phyloP scores from a whole-genome alignment of 1,140 invertebrate genomes.

The Onthophagus taurus region DNA sequence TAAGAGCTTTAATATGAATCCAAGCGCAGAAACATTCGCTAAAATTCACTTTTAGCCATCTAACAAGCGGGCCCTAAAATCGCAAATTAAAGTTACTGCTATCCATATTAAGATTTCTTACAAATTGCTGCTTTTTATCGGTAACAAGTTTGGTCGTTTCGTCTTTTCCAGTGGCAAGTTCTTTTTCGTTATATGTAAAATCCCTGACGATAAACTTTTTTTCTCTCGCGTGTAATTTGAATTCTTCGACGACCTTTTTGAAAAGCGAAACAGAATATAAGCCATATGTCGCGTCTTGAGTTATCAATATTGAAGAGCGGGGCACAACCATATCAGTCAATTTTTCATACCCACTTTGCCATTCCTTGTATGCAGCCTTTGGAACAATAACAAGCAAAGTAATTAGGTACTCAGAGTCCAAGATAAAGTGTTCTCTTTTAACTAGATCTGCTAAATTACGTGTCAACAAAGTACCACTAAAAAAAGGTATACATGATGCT shows the following conservation, averaged over 20 bases:
- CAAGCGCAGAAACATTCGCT: conserved; percentile 98
- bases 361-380: conserved; percentile 81
- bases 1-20: conserved; percentile 96
- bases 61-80: conserved; percentile 78
- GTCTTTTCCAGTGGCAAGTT: conserved; percentile 91
- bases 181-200: conserved; percentile 96
- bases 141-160: conserved; percentile 95
- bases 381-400: conserved; percentile 96
- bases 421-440: conserved; percentile 97
- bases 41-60: conserved; percentile 99
- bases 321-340: conserved; percentile 97
- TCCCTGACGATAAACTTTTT: conserved; percentile 97
- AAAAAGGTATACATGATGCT: conserved; percentile 28
- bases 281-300: conserved; percentile 87
- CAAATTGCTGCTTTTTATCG: conserved; percentile 98
- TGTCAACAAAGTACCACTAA: conserved; percentile 90
- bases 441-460: conserved; percentile 94
- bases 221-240: conserved; percentile 92
- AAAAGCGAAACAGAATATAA: conserved; percentile 97
- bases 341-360: conserved; percentile 88
- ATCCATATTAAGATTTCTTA: conserved; percentile 41
- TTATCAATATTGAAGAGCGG: conserved; percentile 79
- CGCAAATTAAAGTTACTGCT: neutral
- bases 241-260: conserved; percentile 92
- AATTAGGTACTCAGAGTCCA: conserved; percentile 96